A percentile compares a stretch with the other conserved stretches of the same genome.
Evolutionary conservation across 2,888 invertebrate species (phyloP).

Genomic region (Leucophenga montana): DNA sequence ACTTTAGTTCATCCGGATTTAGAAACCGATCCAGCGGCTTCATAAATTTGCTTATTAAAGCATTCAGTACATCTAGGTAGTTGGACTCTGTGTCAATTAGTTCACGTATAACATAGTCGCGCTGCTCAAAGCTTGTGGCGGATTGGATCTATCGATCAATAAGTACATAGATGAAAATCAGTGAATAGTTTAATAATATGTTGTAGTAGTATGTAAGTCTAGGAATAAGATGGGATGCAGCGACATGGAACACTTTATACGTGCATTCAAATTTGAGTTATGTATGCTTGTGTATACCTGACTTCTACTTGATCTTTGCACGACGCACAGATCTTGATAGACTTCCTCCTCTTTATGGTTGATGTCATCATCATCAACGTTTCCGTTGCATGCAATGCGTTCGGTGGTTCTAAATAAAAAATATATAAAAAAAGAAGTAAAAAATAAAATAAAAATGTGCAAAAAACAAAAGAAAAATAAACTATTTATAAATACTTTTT

Average conservation of each 20-base stretch:
- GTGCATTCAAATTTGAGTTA: conserved; percentile 27
- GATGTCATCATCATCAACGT: conserved; percentile 72
- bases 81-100: conserved; percentile 97
- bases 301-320: conserved; percentile 76
- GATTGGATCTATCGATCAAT: conserved; percentile 69
- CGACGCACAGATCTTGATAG: conserved; percentile 93
- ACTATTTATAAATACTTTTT: neutral
- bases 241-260: conserved; percentile 35
- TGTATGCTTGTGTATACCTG: conserved; percentile 68
- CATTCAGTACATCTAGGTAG: conserved; percentile 93
- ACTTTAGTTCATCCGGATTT: conserved; percentile 82
- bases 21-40: conserved; percentile 83
- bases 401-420: conserved; percentile 75
- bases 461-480: neutral
- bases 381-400: conserved; percentile 73
- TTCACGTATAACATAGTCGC: conserved; percentile 94
- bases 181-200: neutral
- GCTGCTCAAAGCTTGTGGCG: conserved; percentile 82
- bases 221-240: neutral
- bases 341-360: conserved; percentile 88
- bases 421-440: conserved; percentile 34
- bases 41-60: conserved; percentile 86
- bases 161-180: neutral
- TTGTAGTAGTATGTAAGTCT: no score
- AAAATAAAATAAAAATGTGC: conserved; percentile 22